Conservation (phyloP, 2,888 invertebrate species). For the Microplitis deprimator region DNA sequence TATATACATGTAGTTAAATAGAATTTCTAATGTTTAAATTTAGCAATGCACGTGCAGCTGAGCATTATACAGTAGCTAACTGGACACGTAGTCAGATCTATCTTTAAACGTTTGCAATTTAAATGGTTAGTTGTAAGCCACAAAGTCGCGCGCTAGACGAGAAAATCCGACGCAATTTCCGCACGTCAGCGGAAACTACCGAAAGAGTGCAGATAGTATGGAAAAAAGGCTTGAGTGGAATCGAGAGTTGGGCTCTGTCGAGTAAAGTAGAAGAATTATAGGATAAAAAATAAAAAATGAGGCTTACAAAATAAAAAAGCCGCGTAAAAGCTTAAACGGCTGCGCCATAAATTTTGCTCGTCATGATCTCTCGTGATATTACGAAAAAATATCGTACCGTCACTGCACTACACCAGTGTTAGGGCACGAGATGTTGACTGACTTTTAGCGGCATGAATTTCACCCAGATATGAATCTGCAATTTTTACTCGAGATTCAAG, state of each 20-base stretch:
- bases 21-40: constrained; percentile 21
- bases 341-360: not conserved
- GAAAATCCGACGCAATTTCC: constrained; percentile 28
- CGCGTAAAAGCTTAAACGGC: not conserved
- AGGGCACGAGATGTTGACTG: not conserved
- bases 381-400: not conserved
- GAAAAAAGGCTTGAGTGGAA: not conserved
- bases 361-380: constrained; percentile 12
- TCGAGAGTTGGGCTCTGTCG: not conserved
- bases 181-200: not conserved
- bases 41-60: constrained; percentile 23
- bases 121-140: constrained; percentile 16
- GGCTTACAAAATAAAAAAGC: not conserved
- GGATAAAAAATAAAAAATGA: not conserved
- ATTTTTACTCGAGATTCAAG: not conserved
- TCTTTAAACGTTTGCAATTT: constrained; percentile 26
- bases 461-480: not conserved
- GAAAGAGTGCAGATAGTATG: not conserved
- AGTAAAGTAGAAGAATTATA: not conserved
- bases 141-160: constrained; percentile 16
- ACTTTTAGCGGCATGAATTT: not conserved
- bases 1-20: constrained; percentile 23
- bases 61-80: not conserved
- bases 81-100: constrained; percentile 19
- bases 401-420: not conserved